Evolutionary conservation across 2,797 vertebrate genomes (phyloP).

Genomic region (Morus bassanus): DNA sequence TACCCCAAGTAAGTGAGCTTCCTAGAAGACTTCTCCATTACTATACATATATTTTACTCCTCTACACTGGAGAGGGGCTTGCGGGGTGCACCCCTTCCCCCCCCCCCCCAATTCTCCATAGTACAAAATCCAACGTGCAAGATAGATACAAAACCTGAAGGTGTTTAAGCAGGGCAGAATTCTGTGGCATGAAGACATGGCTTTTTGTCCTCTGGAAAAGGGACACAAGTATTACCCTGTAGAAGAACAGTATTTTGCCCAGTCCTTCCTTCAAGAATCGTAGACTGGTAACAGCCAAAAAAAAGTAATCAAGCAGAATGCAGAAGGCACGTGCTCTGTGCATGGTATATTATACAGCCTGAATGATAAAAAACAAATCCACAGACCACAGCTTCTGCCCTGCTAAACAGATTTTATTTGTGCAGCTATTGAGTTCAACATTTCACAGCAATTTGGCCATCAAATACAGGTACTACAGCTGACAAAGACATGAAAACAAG

Average conservation of each 20-base stretch:
- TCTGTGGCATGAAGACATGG: neutral
- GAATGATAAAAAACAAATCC: neutral
- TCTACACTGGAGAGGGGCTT: neutral
- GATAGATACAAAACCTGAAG: neutral
- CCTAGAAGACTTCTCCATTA: neutral
- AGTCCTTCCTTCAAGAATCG: neutral
- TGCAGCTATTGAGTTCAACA: conserved; percentile 4
- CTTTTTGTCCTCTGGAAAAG: neutral
- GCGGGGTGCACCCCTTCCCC: neutral
- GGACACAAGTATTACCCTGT: neutral
- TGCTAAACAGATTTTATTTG: neutral
- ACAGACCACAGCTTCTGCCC: conserved; percentile 1
- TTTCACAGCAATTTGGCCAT: neutral
- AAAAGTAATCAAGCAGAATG: neutral
- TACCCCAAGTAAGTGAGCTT: neutral
- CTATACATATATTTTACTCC: neutral
- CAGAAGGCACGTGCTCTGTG: neutral
- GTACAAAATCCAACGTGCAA: conserved; percentile 7
- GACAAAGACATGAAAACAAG: conserved; percentile 24
- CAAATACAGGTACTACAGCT: conserved; percentile 29
- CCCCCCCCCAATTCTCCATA: neutral
- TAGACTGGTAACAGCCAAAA: neutral
- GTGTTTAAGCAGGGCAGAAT: conserved; percentile 38
- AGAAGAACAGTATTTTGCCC: neutral
- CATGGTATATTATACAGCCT: neutral